A percentile compares a stretch with the other conserved stretches of the same genome.
Evolutionary conservation across 2,797 vertebrate species (phyloP).

Genomic region (Vespertilio murinus): DNA sequence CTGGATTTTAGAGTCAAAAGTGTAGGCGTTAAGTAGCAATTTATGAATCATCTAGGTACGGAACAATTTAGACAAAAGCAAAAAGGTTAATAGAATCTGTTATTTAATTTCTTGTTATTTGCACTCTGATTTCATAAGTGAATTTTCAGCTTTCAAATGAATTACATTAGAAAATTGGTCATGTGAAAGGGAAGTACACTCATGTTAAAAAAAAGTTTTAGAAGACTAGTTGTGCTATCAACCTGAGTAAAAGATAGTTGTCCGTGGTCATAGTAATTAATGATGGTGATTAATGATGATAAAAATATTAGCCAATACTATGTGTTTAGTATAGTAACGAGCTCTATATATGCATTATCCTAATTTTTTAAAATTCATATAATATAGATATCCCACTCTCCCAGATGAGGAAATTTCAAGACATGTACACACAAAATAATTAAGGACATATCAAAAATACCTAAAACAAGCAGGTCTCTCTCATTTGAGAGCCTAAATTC

Average conservation of each 20-base stretch:
- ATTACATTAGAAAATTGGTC: neutral
- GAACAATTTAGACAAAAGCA: neutral
- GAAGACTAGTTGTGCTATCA: neutral
- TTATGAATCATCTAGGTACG: neutral
- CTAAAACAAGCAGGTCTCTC: neutral
- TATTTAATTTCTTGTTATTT: neutral
- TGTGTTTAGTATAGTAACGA: neutral
- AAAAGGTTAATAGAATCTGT: neutral
- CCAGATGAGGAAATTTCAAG: neutral
- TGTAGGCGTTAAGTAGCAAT: neutral
- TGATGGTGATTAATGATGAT: neutral
- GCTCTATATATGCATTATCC: neutral
- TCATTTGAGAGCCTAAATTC: neutral
- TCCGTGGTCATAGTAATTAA: neutral
- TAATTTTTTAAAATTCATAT: neutral
- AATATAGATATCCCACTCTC: neutral
- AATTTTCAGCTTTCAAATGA: constrained; percentile 5
- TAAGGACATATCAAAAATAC: neutral
- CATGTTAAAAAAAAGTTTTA: neutral
- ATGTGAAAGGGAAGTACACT: neutral
- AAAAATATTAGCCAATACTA: neutral
- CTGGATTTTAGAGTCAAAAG: neutral
- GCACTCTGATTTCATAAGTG: neutral
- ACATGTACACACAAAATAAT: neutral
- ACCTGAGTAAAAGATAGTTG: neutral